These are phyloP conservation scores for Hyperopisus bebe DNA, from an alignment of 2,113 vertebrate genomes.

Conservation along the genomic window DNA sequence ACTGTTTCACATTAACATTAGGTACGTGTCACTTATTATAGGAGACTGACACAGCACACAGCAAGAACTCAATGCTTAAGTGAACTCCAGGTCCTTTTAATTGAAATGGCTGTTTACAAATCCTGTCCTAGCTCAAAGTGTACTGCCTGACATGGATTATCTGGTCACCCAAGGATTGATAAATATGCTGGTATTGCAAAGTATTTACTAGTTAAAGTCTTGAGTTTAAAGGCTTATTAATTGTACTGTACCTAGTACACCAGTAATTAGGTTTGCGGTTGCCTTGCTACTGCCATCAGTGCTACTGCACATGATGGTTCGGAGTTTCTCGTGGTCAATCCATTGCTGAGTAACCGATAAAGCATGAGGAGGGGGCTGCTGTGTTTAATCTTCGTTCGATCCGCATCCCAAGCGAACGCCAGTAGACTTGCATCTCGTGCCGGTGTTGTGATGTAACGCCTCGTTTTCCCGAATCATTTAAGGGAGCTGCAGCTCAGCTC, in stretches of 20 bases:
- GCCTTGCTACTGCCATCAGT: neutral
- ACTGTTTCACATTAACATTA: neutral
- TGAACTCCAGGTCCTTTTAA: neutral
- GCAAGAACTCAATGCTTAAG: neutral
- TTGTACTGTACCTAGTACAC: neutral
- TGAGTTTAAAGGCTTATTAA: neutral
- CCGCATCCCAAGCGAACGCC: neutral
- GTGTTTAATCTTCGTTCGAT: neutral
- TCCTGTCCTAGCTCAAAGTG: neutral
- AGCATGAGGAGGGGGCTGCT: neutral
- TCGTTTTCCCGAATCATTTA: neutral
- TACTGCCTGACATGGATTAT: neutral
- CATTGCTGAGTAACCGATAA: neutral
- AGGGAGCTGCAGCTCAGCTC: neutral
- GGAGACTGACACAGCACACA: neutral
- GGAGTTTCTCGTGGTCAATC: neutral
- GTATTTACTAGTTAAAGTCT: neutral
- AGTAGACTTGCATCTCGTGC: neutral
- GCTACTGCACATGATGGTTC: neutral
- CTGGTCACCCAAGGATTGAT: neutral
- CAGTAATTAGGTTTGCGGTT: neutral
- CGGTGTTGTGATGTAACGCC: neutral
- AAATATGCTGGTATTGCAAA: neutral
- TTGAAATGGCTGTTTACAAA: neutral
- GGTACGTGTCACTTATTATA: neutral